Evolutionary conservation across 2,888 invertebrate genomes (phyloP).

Genomic region (Phortica magna): DNA sequence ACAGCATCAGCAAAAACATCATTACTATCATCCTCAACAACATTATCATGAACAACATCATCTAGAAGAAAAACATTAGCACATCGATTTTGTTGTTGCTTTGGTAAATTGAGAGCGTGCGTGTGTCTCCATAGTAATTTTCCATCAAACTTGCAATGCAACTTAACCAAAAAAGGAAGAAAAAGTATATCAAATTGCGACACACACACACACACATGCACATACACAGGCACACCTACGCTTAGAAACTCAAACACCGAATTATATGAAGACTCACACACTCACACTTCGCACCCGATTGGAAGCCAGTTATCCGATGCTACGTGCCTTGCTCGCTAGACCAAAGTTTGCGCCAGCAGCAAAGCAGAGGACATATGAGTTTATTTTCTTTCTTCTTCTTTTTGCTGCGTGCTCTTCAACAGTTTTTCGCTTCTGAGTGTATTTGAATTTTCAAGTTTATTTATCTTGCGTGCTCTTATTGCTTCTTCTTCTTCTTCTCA

Average conservation of each 20-base stretch:
- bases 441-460: too few species aligned
- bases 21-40: too few species aligned
- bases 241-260: neutral
- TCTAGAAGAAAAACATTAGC: too few species aligned
- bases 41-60: too few species aligned
- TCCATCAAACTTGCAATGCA: slow-evolving; percentile 51
- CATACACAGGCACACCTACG: slow-evolving; percentile 36
- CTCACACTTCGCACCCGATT: neutral
- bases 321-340: slow-evolving; percentile 31
- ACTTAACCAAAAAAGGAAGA: slow-evolving; percentile 44
- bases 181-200: slow-evolving; percentile 53
- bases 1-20: slow-evolving; percentile 38
- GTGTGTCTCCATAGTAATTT: slow-evolving; percentile 52
- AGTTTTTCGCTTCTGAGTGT: too few species aligned
- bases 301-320: slow-evolving; percentile 14
- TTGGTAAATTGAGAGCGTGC: slow-evolving; percentile 28
- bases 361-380: too few species aligned
- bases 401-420: too few species aligned
- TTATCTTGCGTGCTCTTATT: too few species aligned
- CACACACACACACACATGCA: slow-evolving; percentile 20
- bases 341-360: neutral
- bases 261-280: too few species aligned
- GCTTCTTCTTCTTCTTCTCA: too few species aligned
- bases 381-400: too few species aligned
- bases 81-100: neutral